Evolutionary conservation across 2,888 invertebrate genomes (phyloP), one percentile per base, ranked within the genome.

Genomic region (Cerastis rubricosa): DNA sequence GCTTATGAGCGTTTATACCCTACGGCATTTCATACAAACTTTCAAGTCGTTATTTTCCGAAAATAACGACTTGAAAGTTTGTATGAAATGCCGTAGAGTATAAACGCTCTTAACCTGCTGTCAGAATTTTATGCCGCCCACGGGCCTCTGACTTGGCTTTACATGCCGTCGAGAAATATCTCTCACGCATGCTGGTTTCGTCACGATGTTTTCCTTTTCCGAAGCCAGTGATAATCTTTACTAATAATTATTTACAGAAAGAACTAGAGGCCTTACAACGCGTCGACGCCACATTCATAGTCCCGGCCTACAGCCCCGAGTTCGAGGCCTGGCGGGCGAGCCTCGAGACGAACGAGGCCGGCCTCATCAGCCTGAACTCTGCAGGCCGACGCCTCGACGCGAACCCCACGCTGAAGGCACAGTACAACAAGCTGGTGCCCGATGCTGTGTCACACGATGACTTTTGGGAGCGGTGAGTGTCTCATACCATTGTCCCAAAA

Each of bases 391-490:
- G 95, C 0, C 92, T 97, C 6, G 90, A 90, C 2, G 70, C 91
- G 47, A 94, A 90, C 63, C 97, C 97, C 0, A 93, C 97, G 76
- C 95, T 98, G 43, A 95, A 97, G 80, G 93, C 97, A 17, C 97
- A 98, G 88, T 98, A 98, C 87, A 96, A 97, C 69, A 97, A 97
- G 89, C 96, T 98, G 80, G 98, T 98, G 87, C 98, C 98, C 8
- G 97, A 97, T 73, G 97, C 97, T 65, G 98, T 98, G 25, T 97
- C 98, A 2, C 98, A 98, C 89, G 97, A 97, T 35, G 97, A 98
- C 81, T 99, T 98, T 94, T 99, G 98, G 98, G 97, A 98, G 91
- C 97, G 98, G 97, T 97, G 72, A 88, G 92, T 69, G 19, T 63
- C 22, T 19, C 1, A 49, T 45, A 2, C 8, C 9, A 4, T 67